Conservation (phyloP, 1,140 invertebrate species). For the Scaptomyza graminum region DNA sequence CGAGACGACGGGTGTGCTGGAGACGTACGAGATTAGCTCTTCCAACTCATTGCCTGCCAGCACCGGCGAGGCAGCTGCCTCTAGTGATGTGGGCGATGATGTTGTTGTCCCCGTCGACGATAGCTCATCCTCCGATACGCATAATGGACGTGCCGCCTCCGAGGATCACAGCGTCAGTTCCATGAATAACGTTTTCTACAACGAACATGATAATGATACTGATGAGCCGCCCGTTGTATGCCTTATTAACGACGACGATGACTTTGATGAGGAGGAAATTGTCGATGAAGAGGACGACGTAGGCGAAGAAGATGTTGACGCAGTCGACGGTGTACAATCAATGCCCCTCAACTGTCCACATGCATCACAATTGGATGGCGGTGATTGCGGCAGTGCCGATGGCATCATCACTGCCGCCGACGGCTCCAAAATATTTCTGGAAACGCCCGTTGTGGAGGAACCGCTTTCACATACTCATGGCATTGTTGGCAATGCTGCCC, state of each 20-base stretch:
- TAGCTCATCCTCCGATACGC: constrained; percentile 72
- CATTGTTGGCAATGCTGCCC: constrained; percentile 8
- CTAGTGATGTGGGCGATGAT: constrained; percentile 30
- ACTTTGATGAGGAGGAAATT: constrained; percentile 54
- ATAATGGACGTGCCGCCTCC: constrained; percentile 50
- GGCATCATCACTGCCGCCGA: constrained; percentile 70
- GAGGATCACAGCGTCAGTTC: constrained; percentile 42
- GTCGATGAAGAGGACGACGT: constrained; percentile 55
- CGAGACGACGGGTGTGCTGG: constrained; percentile 59
- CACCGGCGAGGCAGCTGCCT: constrained; percentile 48
- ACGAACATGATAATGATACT: constrained; percentile 23
- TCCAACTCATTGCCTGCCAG: constrained; percentile 74
- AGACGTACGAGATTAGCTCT: constrained; percentile 77
- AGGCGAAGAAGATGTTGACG: constrained; percentile 56
- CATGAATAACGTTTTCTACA: constrained; percentile 64
- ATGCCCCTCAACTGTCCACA: constrained; percentile 52
- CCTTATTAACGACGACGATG: constrained; percentile 75
- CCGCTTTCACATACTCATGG: constrained; percentile 56
- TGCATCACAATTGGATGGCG: constrained; percentile 62
- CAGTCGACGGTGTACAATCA: constrained; percentile 28
- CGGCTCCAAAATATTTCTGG: constrained; percentile 76
- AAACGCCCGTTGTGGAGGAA: constrained; percentile 80
- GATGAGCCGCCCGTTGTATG: constrained; percentile 66
- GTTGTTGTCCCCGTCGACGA: constrained; percentile 73
- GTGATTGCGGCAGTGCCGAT: constrained; percentile 31